Conservation (phyloP, 1,140 invertebrate genomes). For the Adoxophyes honmai region DNA sequence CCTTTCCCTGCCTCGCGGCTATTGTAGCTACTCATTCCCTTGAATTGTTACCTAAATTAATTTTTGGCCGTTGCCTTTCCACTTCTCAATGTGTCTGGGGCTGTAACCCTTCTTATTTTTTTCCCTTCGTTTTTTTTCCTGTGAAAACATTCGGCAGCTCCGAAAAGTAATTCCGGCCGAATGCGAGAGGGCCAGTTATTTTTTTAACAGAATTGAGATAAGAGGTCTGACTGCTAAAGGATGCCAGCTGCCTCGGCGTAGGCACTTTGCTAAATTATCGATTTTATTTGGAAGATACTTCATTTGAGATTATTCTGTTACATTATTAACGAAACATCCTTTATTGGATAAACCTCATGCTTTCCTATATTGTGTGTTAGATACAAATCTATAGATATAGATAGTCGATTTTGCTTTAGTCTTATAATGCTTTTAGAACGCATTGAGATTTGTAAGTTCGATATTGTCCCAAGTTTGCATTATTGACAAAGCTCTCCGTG, state of each 20-base stretch:
- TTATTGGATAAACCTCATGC: no score
- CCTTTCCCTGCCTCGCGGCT: conserved; percentile 48
- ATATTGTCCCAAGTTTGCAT: no score
- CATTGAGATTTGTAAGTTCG: no score
- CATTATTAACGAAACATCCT: not conserved
- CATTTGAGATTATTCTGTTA: not conserved
- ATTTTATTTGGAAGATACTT: not conserved
- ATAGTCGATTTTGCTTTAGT: no score
- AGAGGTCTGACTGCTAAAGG: not conserved
- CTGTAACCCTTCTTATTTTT: conserved; percentile 2
- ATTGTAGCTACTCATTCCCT: conserved; percentile 52
- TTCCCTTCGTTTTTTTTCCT: not conserved
- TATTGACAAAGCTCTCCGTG: no score
- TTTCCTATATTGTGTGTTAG: no score
- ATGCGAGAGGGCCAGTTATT: conserved; percentile 18
- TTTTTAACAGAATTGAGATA: conserved; percentile 13
- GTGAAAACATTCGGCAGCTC: not conserved
- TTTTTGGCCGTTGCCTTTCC: conserved; percentile 22
- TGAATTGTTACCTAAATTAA: conserved; percentile 48
- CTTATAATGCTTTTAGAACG: no score
- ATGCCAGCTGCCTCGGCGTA: not conserved
- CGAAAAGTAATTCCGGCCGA: conserved; percentile 10
- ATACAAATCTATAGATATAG: no score
- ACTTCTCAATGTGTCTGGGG: conserved; percentile 9
- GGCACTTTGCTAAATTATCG: not conserved